Base-by-base conservation (phyloP, 2,888 invertebrate species). In the Chloroclystis v-ata region DNA sequence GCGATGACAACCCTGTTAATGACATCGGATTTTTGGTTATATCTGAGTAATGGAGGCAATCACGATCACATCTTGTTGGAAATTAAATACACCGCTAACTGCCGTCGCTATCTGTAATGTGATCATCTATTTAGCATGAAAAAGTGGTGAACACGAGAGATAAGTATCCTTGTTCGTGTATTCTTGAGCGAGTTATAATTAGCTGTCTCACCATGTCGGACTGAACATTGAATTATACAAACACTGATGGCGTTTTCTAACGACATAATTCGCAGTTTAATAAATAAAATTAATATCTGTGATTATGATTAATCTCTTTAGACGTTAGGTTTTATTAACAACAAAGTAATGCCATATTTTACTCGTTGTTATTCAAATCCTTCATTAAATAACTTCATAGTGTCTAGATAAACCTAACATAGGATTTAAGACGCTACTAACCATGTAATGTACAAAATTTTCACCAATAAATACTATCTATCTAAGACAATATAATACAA, bases 161-260 rank as follows among this genome's bases (percentile, higher is more conserved):
- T 64, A 66, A 63, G 60, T 49, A 43, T 41, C 39, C 53, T 54
- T 61, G 55, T 65, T 58, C 57, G 67, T 61, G 69, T 64, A 66
- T 66, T 20, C 65, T 57, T 78, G 75, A 78, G 67, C 69, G 67
- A 66, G 70, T 71, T 72, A 78, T 78, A 78, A 78, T 78, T 72
- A 72, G 61, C 54, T 54, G 57, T 54, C 63, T 67, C 61, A 64
- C 69, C 67, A 57, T 61, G 60, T 63, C 47, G 60, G 61, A 63
- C 55, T 48, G 60, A 61, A 63, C 57, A 57, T 70, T 67, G 68
- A 65, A 71, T 67, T 68, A 71, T 75, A 72, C 72, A 76, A 77
- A 75, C 69, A 43, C 49, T 59, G 57, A 67, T 60, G 67, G 63
- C 56, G 56, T 52, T 59, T n/a, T 66, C 57, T 77, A 74, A 78